Evolutionary conservation across 2,888 invertebrate species (phyloP), one percentile per base, ranked within the genome.

Genomic region (Protonemura montana): DNA sequence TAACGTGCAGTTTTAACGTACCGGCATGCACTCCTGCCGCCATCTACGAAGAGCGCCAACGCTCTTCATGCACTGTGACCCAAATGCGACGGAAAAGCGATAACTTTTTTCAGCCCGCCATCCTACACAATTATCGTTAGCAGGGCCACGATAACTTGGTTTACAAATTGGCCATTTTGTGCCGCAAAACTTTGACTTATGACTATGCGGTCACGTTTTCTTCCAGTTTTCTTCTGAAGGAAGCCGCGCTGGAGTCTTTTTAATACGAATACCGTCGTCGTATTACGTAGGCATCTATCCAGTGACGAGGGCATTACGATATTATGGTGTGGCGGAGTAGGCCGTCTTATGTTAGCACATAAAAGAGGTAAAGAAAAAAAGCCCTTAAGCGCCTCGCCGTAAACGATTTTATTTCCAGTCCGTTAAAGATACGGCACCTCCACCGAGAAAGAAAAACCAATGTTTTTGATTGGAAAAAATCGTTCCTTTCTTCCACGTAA

Each of bases 141-240:
- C 26, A 78, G 3, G 78, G 28, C 78, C 78, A 78, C 78, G 78
- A 78, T 78, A 78, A 78, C 26, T 26, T 78, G 78, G 78, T 78
- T 78, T 78, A 78, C 78, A 78, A 78, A 78, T 27, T 78, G 78
- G 26, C 78, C 78, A 26, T 27, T 78, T 78, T 78, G 78, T 28
- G 26, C 26, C 7, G 28, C 28, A 78, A 28, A 28, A 78, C 27
- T 28, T 78, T 78, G 78, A 78, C 78, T 27, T 78, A 28, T 27
- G 78, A 26, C 27, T 28, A 78, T 78, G 78, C 2, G 78, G 26
- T 78, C 78, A 78, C 78, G 78, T 78, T 78, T 78, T 78, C 78
- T 78, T 27, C 27, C 27, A 59, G 27, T n/a, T 3, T 27, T 26
- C 78, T 21, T 27, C 6, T 7, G 78, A 25, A 78, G 78, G 27